Evolutionary conservation across 2,888 invertebrate species (phyloP).

Genomic region (Scelioninae gen. 1): DNA sequence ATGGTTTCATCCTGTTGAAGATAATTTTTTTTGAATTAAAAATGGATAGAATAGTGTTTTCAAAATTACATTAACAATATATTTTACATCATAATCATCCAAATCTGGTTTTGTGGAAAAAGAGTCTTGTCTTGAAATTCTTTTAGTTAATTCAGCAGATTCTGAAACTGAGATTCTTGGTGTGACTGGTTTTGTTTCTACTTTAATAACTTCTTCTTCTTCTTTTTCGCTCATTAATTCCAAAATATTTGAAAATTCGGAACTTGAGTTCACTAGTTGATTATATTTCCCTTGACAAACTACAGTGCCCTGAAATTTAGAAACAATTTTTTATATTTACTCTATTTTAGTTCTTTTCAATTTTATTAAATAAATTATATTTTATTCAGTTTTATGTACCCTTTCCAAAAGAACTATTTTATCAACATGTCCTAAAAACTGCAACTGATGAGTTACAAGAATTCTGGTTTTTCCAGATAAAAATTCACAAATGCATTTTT

Average conservation of each 20-base stretch:
- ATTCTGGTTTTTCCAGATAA: slow-evolving; percentile 86
- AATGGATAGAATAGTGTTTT: background rate
- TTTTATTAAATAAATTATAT: background rate
- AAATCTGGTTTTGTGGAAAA: background rate
- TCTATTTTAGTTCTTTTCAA: background rate
- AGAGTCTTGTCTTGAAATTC: slow-evolving; percentile 1
- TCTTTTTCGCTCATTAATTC: slow-evolving; percentile 15
- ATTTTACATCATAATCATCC: background rate
- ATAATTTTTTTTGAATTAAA: background rate
- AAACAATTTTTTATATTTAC: no score
- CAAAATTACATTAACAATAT: background rate
- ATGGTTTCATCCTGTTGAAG: slow-evolving; percentile 60
- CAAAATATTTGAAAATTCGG: slow-evolving; percentile 37
- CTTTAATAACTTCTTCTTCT: slow-evolving; percentile 9
- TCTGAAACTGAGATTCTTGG: background rate
- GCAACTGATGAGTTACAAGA: slow-evolving; percentile 89
- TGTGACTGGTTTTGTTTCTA: background rate
- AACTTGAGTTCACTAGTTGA: slow-evolving; percentile 29
- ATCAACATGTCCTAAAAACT: slow-evolving; percentile 86
- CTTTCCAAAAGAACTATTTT: slow-evolving; percentile 82
- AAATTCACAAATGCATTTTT: slow-evolving; percentile 88
- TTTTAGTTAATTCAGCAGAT: background rate
- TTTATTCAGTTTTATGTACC: slow-evolving; percentile 73
- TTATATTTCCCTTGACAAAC: slow-evolving; percentile 43
- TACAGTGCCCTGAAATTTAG: slow-evolving; percentile 49